Evolutionary conservation across 2,797 vertebrate species (phyloP), one percentile per base, ranked within the genome.

Genomic region (Chelon labrosus): DNA sequence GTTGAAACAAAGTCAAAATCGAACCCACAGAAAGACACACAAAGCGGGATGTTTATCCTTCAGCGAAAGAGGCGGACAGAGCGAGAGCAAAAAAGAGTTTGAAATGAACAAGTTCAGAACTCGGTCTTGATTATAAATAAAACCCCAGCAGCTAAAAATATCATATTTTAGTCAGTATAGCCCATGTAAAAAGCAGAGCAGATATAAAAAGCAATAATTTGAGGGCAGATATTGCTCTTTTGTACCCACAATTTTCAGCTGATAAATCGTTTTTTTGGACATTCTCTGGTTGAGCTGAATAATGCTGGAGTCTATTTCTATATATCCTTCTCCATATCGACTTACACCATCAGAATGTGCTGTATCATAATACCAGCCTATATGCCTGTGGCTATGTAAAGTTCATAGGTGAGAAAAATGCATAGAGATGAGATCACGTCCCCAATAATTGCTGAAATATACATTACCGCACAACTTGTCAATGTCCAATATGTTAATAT

Each of bases 1-100:
- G 88, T 84, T 85, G 56, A 83, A 85, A 86, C 75, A 83, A 85
- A 82, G 75, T 70, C 73, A 79, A 73, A 63, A 77, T 81, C 72
- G 52, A 80, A 76, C 31, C 83, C 82, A 75, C 70, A 78, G 58
- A 78, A 69, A 79, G 65, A 84, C 72, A 77, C 66, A 73, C 57
- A 67, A 53, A 86, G 74, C 0, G 49, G 60, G 65, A 84, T 87
- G 72, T 89, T 82, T 81, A 70, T 75, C 46, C 27, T 75, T 53
- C 51, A 42, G 25, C 38, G 19, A 57, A 38, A 77, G 44, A 44
- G 31, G n/a, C 27, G 50, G 49, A 70, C 22, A 25, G 31, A 67
- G 1, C 38, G 20, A 38, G 42, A 61, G 12, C 17, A 60, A 38
- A 53, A 35, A 64, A 62, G 27, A 27, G 35, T 52, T 60, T 20